phyloP scores from a whole-genome alignment of 92 coral and sea anemone genomes.

The Ricordea florida region DNA sequence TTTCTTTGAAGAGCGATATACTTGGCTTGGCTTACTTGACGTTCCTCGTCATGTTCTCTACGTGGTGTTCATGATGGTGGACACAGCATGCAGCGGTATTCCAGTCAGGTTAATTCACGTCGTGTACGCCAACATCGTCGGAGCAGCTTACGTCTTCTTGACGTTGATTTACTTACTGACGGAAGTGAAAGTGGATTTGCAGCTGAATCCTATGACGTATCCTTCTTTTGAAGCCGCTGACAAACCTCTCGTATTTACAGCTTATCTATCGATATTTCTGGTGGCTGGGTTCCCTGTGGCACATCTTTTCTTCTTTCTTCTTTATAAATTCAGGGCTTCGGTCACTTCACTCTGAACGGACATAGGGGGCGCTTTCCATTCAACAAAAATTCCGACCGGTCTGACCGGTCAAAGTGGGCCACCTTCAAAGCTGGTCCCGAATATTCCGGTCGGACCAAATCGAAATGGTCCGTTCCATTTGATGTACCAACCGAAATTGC shows the following conservation, averaged over 20 bases:
- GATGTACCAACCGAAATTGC: too few species aligned
- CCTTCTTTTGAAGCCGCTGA: constrained; percentile 80
- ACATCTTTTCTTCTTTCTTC: constrained; percentile 63
- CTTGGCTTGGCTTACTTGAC: constrained; percentile 48
- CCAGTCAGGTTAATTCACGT: constrained; percentile 79
- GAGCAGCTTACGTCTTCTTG: constrained; percentile 70
- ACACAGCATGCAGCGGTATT: constrained; percentile 57
- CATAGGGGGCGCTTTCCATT: too few species aligned
- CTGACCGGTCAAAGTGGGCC: too few species aligned
- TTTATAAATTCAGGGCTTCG: constrained; percentile 55
- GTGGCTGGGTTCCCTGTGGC: constrained; percentile 72
- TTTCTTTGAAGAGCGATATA: constrained; percentile 49
- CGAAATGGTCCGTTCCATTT: too few species aligned
- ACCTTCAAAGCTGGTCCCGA: too few species aligned
- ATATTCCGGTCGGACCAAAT: too few species aligned
- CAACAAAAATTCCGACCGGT: too few species aligned
- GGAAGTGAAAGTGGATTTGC: constrained; percentile 53
- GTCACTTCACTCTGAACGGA: constrained; percentile 3
- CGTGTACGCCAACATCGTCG: constrained; percentile 80
- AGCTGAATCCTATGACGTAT: constrained; percentile 52
- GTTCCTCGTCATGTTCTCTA: constrained; percentile 70
- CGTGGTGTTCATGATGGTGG: constrained; percentile 60
- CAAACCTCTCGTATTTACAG: constrained; percentile 72
- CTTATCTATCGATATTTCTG: constrained; percentile 70
- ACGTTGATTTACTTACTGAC: constrained; percentile 60